A percentile compares a stretch with the other conserved stretches of the same genome.
Evolutionary conservation across 2,797 vertebrate species (phyloP).

Genomic region (Lateolabrax maculatus): DNA sequence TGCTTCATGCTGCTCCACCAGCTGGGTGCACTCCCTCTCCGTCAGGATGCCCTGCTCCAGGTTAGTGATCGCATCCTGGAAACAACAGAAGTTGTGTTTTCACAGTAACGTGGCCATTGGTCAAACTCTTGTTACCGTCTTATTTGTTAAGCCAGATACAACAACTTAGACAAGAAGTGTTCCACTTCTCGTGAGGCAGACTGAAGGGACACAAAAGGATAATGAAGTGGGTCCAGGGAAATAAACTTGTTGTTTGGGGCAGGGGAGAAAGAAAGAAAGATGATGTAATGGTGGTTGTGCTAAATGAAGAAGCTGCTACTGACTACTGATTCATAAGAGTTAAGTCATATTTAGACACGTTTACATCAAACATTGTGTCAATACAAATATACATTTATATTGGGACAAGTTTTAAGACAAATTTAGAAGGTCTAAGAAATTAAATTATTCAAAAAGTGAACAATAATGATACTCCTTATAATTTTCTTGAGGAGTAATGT

Average conservation of each 20-base stretch:
- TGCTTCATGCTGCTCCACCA: slow-evolving; percentile 85
- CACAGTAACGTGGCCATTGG: no score
- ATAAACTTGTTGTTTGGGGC: not conserved
- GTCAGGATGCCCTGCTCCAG: slow-evolving; percentile 80
- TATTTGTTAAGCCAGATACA: not conserved
- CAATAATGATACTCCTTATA: not conserved
- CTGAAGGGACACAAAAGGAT: not conserved
- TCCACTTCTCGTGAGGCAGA: not conserved
- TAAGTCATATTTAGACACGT: no score
- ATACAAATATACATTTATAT: not conserved
- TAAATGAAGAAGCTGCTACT: not conserved
- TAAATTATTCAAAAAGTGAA: not conserved
- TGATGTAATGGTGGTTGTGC: not conserved
- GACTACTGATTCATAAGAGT: no score
- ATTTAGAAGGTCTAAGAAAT: no score
- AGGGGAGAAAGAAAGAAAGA: not conserved
- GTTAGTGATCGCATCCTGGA: slow-evolving; percentile 64
- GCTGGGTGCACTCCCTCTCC: slow-evolving; percentile 82
- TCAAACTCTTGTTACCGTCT: not conserved
- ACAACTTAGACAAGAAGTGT: no score
- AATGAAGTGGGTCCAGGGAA: not conserved
- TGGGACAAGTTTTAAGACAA: not conserved
- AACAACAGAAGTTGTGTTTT: not conserved
- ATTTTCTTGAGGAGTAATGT: not conserved
- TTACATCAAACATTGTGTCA: not conserved